Conservation (phyloP, 2,797 vertebrate species). For the Rallus crepitans region DNA sequence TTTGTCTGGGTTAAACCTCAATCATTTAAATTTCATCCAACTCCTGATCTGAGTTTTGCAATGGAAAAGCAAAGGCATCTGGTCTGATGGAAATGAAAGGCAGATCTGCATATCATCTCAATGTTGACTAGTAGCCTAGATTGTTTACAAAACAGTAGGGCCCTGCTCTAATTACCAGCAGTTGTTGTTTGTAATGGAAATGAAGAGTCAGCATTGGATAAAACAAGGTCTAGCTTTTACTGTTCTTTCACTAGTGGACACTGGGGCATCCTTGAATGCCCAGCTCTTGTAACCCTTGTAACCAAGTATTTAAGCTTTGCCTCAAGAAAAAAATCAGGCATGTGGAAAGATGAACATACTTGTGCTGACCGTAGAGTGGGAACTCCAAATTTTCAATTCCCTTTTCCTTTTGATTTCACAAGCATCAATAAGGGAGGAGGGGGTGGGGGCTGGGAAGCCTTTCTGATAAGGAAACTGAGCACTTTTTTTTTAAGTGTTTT, state of each 20-base stretch:
- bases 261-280: not conserved
- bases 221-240: not conserved
- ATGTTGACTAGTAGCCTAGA: not conserved
- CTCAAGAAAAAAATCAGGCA: not conserved
- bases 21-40: not conserved
- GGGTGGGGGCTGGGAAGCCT: no score
- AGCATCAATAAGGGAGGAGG: not conserved
- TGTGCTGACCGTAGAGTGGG: not conserved
- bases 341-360: not conserved
- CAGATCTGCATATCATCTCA: not conserved
- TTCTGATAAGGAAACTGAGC: not conserved
- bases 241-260: not conserved
- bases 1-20: not conserved
- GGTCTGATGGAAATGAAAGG: not conserved
- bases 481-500: accelerated
- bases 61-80: not conserved
- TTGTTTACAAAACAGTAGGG: not conserved
- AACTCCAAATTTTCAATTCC: not conserved
- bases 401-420: not conserved
- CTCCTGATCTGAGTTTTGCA: not conserved
- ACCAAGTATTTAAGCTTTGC: not conserved
- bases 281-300: not conserved
- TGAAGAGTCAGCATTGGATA: not conserved
- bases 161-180: not conserved
- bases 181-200: not conserved